Evolutionary conservation across 1,140 invertebrate genomes (phyloP), one percentile per base, ranked within the genome.

Genomic region (Druon quercuslanigerum): DNA sequence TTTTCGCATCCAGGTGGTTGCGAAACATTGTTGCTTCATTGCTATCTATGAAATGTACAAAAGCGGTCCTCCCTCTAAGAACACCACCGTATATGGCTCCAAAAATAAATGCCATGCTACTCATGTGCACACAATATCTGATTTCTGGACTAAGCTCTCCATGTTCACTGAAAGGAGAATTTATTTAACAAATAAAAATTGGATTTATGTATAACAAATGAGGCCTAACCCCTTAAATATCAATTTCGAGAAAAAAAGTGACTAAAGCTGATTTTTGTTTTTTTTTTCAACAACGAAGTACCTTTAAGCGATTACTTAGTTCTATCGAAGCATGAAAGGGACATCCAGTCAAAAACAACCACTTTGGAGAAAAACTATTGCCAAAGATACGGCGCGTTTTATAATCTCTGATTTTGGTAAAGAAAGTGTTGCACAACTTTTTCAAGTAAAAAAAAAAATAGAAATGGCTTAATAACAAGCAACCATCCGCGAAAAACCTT

Each of bases 1-100:
- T 93, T 92, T 95, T 94, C 3, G 95, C 95, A 78, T 95, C 92
- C 12, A 93, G 87, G 70, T 95, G 94, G 75, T 92, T 93, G 60
- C 89, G 88, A 88, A 95, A 96, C 11, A 91, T 90, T 46, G 94
- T 94, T 11, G 94, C 95, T 90, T 95, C 92, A 91, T 96, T 96
- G 71, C 92, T 94, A 86, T 94, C 92, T 80, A 96, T 94, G 82
- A 96, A 96, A 73, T 94, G 91, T n/a, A 94, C 57, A 80, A 94
- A 94, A 19, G 94, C 93, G 3, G 84, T 82, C 82, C 91, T 91
- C n/a, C 94, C 93, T 81, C 91, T 86, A 14, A 90, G 82, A 80
- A 94, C 85, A 70, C 94, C 95, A 51, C 95, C 95, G 79, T 95
- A 92, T 20, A 93, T 78, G 1, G 87, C 92, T 57, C 95, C 95